Evolutionary conservation across 2,888 invertebrate species (phyloP).

Genomic region (Anoncus sp.): DNA sequence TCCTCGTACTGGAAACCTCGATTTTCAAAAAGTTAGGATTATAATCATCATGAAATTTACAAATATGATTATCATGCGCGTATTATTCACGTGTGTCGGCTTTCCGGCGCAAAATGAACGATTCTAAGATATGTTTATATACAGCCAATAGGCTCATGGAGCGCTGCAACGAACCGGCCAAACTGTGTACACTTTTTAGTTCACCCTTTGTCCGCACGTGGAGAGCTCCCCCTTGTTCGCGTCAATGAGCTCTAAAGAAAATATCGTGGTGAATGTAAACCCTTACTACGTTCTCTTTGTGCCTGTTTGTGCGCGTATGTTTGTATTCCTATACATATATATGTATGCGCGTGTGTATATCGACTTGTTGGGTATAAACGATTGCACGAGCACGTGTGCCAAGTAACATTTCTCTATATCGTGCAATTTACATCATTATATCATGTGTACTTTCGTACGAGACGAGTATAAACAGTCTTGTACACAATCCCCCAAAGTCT

Average conservation of each 20-base stretch:
- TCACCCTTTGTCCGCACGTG: constrained; percentile 20
- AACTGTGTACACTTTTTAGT: constrained; percentile 8
- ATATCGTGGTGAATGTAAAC: constrained; percentile 1
- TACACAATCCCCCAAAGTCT: background rate
- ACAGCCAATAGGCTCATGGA: too few species aligned
- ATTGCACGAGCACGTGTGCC: constrained; percentile 18
- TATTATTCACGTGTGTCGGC: background rate
- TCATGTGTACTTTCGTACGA: background rate
- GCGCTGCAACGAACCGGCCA: too few species aligned
- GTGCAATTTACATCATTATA: constrained; percentile 41
- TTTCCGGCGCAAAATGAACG: constrained; percentile 6
- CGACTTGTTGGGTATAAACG: constrained; percentile 4
- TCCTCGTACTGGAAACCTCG: too few species aligned
- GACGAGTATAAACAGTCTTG: background rate
- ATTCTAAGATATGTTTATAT: constrained; percentile 8
- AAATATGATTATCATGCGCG: too few species aligned
- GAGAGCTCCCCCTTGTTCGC: background rate
- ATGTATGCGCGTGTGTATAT: too few species aligned
- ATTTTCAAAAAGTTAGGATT: too few species aligned
- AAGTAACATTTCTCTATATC: constrained; percentile 17
- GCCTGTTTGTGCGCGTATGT: too few species aligned
- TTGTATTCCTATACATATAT: too few species aligned
- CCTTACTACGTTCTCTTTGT: constrained; percentile 1
- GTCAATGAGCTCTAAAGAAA: constrained; percentile 19
- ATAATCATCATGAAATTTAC: too few species aligned